Evolutionary conservation across 2,888 invertebrate species (phyloP), one percentile per base, ranked within the genome.

Genomic region (Hydrotaea diabolus): DNA sequence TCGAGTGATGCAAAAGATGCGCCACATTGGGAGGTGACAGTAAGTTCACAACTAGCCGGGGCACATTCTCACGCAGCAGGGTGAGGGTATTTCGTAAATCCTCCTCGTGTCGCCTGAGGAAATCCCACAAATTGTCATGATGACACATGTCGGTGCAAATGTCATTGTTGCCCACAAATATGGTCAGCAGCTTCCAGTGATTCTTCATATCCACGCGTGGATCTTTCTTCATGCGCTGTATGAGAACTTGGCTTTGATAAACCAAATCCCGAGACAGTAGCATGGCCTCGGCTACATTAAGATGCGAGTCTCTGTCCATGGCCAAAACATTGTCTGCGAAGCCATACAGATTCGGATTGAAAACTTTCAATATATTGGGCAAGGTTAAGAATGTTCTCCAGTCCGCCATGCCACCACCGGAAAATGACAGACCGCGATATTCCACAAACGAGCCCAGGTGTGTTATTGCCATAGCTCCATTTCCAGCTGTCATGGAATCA

Each of bases 271-370:
- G 88, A 0, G 90, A 90, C 89, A 90, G 89, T 15, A 90, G 64
- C 89, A 91, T 90, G 3, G 91, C 90, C 69, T 91, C 93, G 90
- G 90, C 90, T n/a, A 90, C 87, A 82, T 88, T 91, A 2, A 91
- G 79, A 0, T 87, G 89, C 0, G 91, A 90, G 0, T 74, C 80
- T 0, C 84, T 85, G 75, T 91, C 88, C 5, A 88, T 87, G 0
- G 88, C 88, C 64, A 91, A 59, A 19, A 88, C 86, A 74, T 91
- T 88, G 2, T 80, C 88, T 3, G 88, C 86, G 71, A 88, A 95
- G 17, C 95, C 95, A 77, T 94, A 91, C 1, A 95, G 88, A 23
- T 94, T 92, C 0, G 95, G 94, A 90, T 95, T 95, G 88, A 94
- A 95, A 85, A 93, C 94, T 88, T 94, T 94, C 21, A 95, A 87